These are phyloP conservation scores for Labeo catla DNA, from an alignment of 2,113 vertebrate genomes.

Conservation along the genomic window DNA sequence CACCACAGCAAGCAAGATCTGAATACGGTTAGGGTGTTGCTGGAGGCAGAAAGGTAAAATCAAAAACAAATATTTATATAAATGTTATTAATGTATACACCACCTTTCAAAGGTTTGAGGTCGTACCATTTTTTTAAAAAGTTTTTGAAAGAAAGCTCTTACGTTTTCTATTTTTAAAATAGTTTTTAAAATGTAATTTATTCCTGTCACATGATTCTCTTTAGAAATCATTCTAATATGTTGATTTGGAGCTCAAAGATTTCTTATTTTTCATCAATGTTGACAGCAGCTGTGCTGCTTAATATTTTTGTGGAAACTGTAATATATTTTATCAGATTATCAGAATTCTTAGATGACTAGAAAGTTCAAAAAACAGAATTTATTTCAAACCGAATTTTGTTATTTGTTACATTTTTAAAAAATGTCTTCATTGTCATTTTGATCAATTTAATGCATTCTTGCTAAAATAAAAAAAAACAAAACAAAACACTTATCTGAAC, in stretches of 20 bases:
- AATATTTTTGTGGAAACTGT: background rate
- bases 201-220: background rate
- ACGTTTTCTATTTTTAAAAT: no score
- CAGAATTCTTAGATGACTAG: background rate
- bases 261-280: background rate
- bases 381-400: background rate
- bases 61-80: background rate
- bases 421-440: background rate
- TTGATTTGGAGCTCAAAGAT: background rate
- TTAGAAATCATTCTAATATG: background rate
- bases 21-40: slow-evolving; percentile 80
- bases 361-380: background rate
- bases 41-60: slow-evolving; percentile 59
- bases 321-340: background rate
- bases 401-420: background rate
- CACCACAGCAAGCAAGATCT: slow-evolving; percentile 93
- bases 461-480: background rate
- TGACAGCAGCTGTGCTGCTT: background rate
- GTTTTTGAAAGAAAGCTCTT: background rate
- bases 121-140: no score
- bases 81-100: background rate
- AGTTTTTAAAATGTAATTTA: no score
- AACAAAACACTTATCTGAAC: no score
- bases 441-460: background rate
- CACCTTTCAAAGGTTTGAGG: background rate